A percentile compares a stretch with the other conserved stretches of the same genome.
These are phyloP conservation scores for Brachionichthys hirsutus DNA, from an alignment of 2,113 vertebrate genomes.

Conservation along the genomic window DNA sequence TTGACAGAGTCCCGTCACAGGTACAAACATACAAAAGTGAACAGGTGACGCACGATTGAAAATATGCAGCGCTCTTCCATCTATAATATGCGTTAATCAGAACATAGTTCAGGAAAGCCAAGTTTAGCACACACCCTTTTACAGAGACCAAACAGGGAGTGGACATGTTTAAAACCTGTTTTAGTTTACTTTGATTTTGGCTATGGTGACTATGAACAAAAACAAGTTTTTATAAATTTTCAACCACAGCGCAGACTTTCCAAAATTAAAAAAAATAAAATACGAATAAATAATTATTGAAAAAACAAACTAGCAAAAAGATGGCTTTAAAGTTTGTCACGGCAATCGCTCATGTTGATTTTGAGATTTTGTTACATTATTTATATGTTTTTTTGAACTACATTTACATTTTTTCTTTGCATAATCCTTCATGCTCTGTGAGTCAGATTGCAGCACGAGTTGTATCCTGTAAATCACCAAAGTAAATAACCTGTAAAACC, in stretches of 20 bases:
- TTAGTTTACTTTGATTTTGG: too few species aligned
- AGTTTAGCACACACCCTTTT: conserved; percentile 18
- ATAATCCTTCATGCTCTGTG: conserved; percentile 29
- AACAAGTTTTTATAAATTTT: too few species aligned
- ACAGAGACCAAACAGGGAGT: neutral
- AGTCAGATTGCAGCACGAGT: conserved; percentile 40
- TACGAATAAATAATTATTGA: too few species aligned
- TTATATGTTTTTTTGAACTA: too few species aligned
- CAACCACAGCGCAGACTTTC: too few species aligned
- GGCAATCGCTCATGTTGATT: too few species aligned
- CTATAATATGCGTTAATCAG: neutral
- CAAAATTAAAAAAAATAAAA: too few species aligned
- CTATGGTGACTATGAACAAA: too few species aligned
- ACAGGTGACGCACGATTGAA: conserved; percentile 13
- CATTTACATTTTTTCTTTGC: neutral
- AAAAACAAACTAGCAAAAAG: too few species aligned
- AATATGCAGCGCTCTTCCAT: conserved; percentile 14
- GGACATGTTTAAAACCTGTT: neutral
- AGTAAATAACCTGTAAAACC: conserved; percentile 23
- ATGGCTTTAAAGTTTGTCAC: too few species aligned
- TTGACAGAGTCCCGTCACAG: conserved; percentile 93
- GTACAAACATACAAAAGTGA: conserved; percentile 61
- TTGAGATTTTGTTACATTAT: too few species aligned
- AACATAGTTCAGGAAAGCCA: conserved; percentile 15
- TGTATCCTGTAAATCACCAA: too few species aligned